These are phyloP conservation scores for Synergus itoensis DNA, from an alignment of 2,888 invertebrate genomes.

Conservation along the genomic window DNA sequence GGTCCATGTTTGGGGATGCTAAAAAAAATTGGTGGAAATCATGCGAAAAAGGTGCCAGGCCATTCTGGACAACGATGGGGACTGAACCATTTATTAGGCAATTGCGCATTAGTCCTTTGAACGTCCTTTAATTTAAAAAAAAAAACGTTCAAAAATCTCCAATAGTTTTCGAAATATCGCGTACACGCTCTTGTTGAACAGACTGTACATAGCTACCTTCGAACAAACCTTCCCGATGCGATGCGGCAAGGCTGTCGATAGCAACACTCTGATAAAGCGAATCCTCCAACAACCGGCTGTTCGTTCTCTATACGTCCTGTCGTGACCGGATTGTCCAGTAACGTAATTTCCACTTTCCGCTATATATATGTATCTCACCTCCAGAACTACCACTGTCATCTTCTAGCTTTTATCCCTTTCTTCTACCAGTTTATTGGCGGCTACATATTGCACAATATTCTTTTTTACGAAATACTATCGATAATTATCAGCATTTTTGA, in stretches of 20 bases:
- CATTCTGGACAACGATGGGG: no score
- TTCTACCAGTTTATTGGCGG: conserved; percentile 47
- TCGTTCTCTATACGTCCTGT: conserved; percentile 51
- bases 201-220: conserved; percentile 44
- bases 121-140: no score
- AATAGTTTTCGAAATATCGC: no score
- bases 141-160: no score
- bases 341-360: conserved; percentile 67
- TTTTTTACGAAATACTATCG: conserved; percentile 43
- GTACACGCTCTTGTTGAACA: no score
- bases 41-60: no score
- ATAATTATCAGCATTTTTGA: conserved; percentile 43
- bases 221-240: conserved; percentile 32
- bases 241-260: conserved; percentile 70
- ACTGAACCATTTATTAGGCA: no score
- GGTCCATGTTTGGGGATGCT: no score
- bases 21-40: no score
- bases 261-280: conserved; percentile 75
- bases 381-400: conserved; percentile 36
- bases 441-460: conserved; percentile 47
- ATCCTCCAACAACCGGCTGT: conserved; percentile 60
- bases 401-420: conserved; percentile 43
- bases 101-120: no score
- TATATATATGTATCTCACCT: conserved; percentile 45
- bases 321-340: conserved; percentile 55